Evolutionary conservation across 2,888 invertebrate species (phyloP).

Genomic region (Tetrapedia diversipes): DNA sequence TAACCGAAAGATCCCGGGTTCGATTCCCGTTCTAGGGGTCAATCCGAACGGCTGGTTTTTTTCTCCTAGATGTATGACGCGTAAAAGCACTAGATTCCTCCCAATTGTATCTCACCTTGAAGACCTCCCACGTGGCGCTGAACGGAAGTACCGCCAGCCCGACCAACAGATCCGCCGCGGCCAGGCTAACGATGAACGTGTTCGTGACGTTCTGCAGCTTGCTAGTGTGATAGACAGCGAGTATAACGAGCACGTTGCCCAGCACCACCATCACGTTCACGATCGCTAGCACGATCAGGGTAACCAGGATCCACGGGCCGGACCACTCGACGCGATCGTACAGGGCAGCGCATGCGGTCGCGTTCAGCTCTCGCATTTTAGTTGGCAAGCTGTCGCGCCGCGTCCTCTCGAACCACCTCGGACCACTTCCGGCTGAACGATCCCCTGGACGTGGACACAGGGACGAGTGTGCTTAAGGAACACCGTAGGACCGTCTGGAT

Average conservation of each 20-base stretch:
- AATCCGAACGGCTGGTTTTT: too few relatives aligned
- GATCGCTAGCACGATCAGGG: conserved; percentile 91
- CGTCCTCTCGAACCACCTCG: conserved; percentile 47
- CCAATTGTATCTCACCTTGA: conserved; percentile 90
- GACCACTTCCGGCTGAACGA: conserved; percentile 32
- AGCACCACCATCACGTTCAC: conserved; percentile 95
- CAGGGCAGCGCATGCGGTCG: conserved; percentile 91
- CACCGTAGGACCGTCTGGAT: background rate
- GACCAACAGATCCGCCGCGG: conserved; percentile 97
- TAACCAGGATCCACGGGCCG: conserved; percentile 90
- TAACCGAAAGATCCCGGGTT: too few relatives aligned
- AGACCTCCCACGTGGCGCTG: conserved; percentile 97
- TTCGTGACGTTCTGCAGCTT: conserved; percentile 98
- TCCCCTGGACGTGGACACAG: background rate
- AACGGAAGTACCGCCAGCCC: conserved; percentile 97
- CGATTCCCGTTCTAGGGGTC: too few relatives aligned
- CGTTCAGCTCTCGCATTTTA: conserved; percentile 91
- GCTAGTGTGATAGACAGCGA: conserved; percentile 94
- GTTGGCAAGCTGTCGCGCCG: conserved; percentile 48
- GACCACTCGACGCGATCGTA: conserved; percentile 92
- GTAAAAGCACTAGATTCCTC: too few relatives aligned
- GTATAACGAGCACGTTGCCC: conserved; percentile 96
- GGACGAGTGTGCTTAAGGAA: background rate
- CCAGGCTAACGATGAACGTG: conserved; percentile 97
- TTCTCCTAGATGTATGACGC: too few relatives aligned